phyloP scores from a whole-genome alignment of 2,113 vertebrate genomes.

The Pituophis catenifer region DNA sequence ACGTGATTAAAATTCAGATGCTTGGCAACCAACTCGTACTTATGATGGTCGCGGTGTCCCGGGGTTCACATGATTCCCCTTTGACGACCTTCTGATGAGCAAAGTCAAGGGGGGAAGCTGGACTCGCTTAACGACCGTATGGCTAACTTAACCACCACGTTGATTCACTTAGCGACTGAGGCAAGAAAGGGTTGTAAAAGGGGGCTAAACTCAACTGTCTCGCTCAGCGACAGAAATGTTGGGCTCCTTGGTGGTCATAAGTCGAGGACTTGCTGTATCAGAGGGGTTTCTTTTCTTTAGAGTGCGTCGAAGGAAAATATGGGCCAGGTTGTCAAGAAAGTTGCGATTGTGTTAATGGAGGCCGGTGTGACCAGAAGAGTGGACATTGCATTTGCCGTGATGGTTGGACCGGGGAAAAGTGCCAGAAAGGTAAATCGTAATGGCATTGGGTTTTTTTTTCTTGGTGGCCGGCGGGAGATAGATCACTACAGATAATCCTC shows the following conservation, averaged over 20 bases:
- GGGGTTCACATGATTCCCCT: no score
- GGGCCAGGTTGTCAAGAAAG: slow-evolving; percentile 72
- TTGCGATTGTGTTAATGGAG: slow-evolving; percentile 79
- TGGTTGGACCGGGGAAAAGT: slow-evolving; percentile 79
- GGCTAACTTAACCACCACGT: no score
- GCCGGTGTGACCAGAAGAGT: slow-evolving; percentile 72
- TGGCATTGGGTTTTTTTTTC: not conserved
- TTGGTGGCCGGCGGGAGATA: not conserved
- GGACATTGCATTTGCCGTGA: slow-evolving; percentile 79
- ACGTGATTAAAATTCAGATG: no score
- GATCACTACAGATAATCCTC: not conserved
- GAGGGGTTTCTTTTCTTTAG: slow-evolving; percentile 54
- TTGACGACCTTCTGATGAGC: no score
- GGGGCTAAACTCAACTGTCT: no score
- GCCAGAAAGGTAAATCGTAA: slow-evolving; percentile 75
- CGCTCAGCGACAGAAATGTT: no score
- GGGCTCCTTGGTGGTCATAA: not conserved
- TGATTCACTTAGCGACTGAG: no score
- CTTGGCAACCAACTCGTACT: no score
- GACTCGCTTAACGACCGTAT: no score
- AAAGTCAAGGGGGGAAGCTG: no score
- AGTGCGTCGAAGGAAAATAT: slow-evolving; percentile 72
- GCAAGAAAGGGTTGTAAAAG: no score
- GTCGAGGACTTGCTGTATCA: not conserved
- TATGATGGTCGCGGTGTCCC: no score